Percentiles rank a stretch among this genome's conserved stretches.
Conservation (phyloP, 2,888 invertebrate genomes). For the Pristionchus entomophagus region DNA sequence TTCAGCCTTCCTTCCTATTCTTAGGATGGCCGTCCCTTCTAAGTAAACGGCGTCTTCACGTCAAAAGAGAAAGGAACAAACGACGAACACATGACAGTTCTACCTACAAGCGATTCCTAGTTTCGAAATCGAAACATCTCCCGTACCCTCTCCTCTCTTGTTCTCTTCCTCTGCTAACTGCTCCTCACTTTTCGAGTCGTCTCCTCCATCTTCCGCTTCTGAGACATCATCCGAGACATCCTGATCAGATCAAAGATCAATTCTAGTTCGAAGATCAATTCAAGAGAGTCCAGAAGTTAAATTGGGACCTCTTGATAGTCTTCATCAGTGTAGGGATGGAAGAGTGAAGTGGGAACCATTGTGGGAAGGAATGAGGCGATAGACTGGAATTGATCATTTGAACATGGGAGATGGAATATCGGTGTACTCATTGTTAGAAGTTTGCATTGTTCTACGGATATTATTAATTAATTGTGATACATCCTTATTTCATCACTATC, state of each 20-base stretch:
- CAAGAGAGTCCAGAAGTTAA: too few relatives aligned
- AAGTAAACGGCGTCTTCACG: conserved; percentile 7
- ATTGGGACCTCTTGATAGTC: conserved; percentile 59
- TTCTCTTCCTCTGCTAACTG: conserved; percentile 35
- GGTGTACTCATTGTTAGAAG: too few relatives aligned
- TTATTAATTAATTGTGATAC: too few relatives aligned
- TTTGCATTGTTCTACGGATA: too few relatives aligned
- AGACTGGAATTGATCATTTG: background rate
- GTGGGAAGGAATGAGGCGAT: conserved; percentile 55
- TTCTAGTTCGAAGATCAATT: background rate
- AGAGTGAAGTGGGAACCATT: conserved; percentile 59
- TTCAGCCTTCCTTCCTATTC: conserved; percentile 27
- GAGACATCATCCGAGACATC: conserved; percentile 57
- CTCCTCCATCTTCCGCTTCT: conserved; percentile 60
- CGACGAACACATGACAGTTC: background rate
- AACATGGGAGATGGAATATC: too few relatives aligned
- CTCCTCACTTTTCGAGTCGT: conserved; percentile 44
- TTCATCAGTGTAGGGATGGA: conserved; percentile 62
- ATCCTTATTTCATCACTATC: too few relatives aligned
- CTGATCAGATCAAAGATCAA: conserved; percentile 50
- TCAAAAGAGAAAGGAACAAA: background rate
- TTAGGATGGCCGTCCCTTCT: conserved; percentile 49
- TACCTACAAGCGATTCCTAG: too few relatives aligned
- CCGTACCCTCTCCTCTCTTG: conserved; percentile 28
- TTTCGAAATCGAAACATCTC: too few relatives aligned